phyloP scores from a whole-genome alignment of 2,113 vertebrate genomes.

The Collichthys lucidus region DNA sequence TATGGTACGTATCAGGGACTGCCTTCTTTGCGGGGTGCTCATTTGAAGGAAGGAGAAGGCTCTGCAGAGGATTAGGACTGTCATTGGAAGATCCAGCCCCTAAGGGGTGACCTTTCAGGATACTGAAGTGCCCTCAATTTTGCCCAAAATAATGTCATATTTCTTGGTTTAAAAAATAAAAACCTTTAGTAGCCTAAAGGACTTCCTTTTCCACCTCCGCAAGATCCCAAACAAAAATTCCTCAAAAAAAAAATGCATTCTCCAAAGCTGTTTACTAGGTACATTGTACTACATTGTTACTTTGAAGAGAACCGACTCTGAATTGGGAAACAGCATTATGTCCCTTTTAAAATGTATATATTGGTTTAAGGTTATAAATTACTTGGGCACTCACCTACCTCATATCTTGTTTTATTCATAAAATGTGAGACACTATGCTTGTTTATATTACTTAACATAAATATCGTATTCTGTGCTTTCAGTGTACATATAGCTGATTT shows the following conservation, averaged over 20 bases:
- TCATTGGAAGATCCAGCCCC: slow-evolving; percentile 6
- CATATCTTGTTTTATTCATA: not conserved
- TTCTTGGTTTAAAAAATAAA: not conserved
- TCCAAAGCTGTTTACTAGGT: not conserved
- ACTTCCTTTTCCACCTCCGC: too few species aligned
- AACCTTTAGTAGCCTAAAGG: not conserved
- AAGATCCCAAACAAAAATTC: too few species aligned
- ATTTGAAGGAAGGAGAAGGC: slow-evolving; percentile 24
- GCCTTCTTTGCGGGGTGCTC: slow-evolving; percentile 6
- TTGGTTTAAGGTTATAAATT: not conserved
- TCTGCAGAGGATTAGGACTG: slow-evolving; percentile 12
- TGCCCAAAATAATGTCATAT: not conserved
- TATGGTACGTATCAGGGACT: not conserved
- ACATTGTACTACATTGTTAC: not conserved
- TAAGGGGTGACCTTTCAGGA: not conserved
- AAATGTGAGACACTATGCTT: not conserved
- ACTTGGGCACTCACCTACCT: not conserved
- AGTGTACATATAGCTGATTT: not conserved
- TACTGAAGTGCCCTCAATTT: not conserved
- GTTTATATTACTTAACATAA: not conserved
- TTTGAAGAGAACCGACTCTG: not conserved
- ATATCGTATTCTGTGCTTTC: not conserved
- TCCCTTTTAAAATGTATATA: not conserved
- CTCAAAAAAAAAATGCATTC: not conserved
- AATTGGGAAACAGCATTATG: not conserved